phyloP scores from a whole-genome alignment of 2,113 vertebrate genomes.

The Siniperca chuatsi region DNA sequence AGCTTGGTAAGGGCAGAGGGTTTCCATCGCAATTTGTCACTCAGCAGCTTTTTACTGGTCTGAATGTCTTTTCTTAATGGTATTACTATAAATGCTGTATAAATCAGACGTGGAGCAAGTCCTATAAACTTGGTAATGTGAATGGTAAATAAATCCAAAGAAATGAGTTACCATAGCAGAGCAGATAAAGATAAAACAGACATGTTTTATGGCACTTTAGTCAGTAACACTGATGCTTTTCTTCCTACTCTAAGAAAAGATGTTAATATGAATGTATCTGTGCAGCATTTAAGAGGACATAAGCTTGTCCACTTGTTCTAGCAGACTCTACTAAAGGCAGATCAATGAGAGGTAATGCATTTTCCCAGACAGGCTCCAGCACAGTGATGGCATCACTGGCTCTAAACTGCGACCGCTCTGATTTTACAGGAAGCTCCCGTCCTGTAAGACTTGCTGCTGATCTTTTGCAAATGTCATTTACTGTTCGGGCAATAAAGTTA shows the following conservation, averaged over 20 bases:
- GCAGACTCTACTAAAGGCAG: slow-evolving; percentile 30
- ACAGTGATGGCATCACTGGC: slow-evolving; percentile 23
- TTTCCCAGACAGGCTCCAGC: slow-evolving; percentile 42
- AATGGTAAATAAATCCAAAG: neutral
- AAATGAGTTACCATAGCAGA: neutral
- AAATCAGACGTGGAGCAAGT: neutral
- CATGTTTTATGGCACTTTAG: neutral
- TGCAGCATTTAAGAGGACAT: slow-evolving; percentile 8
- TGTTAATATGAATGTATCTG: neutral
- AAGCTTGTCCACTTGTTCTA: neutral
- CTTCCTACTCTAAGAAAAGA: neutral
- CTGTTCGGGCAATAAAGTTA: slow-evolving; percentile 37
- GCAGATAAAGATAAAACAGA: neutral
- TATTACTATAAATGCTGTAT: neutral
- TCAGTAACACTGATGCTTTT: neutral
- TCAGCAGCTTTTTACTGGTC: neutral
- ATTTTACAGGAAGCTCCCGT: slow-evolving; percentile 32
- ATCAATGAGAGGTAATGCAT: slow-evolving; percentile 68
- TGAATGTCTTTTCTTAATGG: neutral
- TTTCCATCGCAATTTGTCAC: neutral
- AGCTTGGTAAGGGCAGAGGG: neutral
- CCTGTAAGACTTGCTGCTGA: slow-evolving; percentile 8
- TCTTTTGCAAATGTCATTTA: slow-evolving; percentile 48
- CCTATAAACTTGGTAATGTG: neutral
- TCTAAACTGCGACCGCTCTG: slow-evolving; percentile 33